These are phyloP conservation scores for Noctua janthe DNA, from an alignment of 2,888 invertebrate species.

Conservation along the genomic window DNA sequence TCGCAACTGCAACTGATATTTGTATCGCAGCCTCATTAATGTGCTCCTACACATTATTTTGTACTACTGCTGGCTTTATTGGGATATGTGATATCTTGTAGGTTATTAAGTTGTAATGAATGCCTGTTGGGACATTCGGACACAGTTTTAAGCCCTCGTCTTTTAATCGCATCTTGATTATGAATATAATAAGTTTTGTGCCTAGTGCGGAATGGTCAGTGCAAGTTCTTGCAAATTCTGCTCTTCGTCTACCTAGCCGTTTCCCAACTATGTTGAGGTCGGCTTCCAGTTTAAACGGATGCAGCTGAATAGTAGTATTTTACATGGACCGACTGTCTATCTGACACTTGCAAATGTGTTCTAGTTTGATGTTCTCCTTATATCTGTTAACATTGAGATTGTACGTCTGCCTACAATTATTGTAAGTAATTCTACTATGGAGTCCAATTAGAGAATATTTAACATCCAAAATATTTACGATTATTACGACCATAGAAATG, in stretches of 20 bases:
- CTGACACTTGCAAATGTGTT: background rate
- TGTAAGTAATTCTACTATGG: background rate
- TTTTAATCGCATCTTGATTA: background rate
- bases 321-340: background rate
- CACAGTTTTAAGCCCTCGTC: background rate
- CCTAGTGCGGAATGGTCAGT: background rate
- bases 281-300: background rate
- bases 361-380: background rate
- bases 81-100: conserved; percentile 50
- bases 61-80: conserved; percentile 50
- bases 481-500: background rate
- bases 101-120: conserved; percentile 55
- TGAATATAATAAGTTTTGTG: no score
- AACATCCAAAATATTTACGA: conserved; percentile 6
- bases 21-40: conserved; percentile 59
- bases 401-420: no score
- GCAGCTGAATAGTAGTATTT: background rate
- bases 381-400: background rate
- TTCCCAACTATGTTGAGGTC: background rate
- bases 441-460: conserved; percentile 27
- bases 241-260: background rate
- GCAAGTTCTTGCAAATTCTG: background rate
- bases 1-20: conserved; percentile 60
- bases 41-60: conserved; percentile 63
- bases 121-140: conserved; percentile 11